Base-by-base conservation (phyloP, 1,140 invertebrate genomes). In the Drosophila cardini region DNA sequence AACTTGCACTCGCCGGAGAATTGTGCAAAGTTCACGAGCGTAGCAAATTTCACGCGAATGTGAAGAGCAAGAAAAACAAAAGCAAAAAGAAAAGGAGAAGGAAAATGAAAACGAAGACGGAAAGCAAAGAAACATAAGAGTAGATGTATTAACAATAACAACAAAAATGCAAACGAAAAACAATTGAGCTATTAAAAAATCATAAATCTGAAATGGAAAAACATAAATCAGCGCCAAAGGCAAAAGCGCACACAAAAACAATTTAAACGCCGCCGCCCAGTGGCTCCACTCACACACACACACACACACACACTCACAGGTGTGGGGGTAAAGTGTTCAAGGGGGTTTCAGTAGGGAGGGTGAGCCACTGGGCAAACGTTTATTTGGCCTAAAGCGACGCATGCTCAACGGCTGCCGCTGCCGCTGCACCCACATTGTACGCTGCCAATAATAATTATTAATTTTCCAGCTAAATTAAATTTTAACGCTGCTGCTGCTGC, bases 181-280 rank as follows among this genome's bases (percentile, higher is more conserved):
- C 76, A 81, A 87, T 87, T 89, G 84, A 83, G 83, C 83, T 87
- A 87, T 87, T 87, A 87, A 87, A 87, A 87, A 87, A 84, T 83
- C 83, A 87, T 87, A 87, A 87, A 87, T 87, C 83, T 83, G 84
- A 89, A 89, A 87, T 89, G 84, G 83, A 89, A 87, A 87, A 87
- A 77, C 84, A 87, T 87, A 87, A 87, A 87, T 87, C 83, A 89
- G 69, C 62, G 72, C 65, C 76, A 78, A 82, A 86, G 83, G 83
- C 76, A 26, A 26, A 26, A 26, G 60, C 67, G 75, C 63, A 78
- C 67, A 63, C 70, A 83, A 71, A 76, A 86, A 79, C 64, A 76
- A 76, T 87, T 86, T 83, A 80, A 79, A 68, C 67, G 58, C 74
- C 55, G 79, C 78, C 72, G 71, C 65, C 70, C 56, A 82, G 64